Percentiles rank a stretch among this genome's conserved stretches.
These are phyloP conservation scores for Sycophila sp. DNA, from an alignment of 1,140 invertebrate genomes.

Conservation along the genomic window DNA sequence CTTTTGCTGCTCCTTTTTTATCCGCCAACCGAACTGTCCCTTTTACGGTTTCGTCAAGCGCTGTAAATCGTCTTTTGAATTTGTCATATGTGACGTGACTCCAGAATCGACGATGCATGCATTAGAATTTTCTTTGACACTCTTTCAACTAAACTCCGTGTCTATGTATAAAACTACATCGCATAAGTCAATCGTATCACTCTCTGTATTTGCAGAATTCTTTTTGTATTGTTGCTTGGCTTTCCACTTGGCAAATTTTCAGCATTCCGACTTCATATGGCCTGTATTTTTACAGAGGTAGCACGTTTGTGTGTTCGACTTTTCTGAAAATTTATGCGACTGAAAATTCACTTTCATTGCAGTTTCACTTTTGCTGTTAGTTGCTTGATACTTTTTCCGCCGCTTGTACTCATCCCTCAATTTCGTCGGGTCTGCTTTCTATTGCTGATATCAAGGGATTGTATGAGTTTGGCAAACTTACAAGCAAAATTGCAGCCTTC, in stretches of 20 bases:
- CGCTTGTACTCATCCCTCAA: not conserved
- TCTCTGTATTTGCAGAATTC: slow-evolving; percentile 1
- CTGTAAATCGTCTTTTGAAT: slow-evolving; percentile 31
- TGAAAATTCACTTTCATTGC: not conserved
- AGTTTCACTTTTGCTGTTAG: not conserved
- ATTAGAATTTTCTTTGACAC: not conserved
- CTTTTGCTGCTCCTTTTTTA: not conserved
- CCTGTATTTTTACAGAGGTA: not conserved
- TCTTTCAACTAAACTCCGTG: not conserved
- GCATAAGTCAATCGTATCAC: too few species aligned
- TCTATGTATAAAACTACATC: too few species aligned
- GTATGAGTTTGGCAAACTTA: slow-evolving; percentile 36
- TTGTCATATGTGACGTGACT: slow-evolving; percentile 38
- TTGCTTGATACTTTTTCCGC: not conserved
- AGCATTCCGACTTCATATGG: not conserved
- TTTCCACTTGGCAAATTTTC: not conserved
- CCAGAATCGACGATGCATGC: slow-evolving; percentile 36
- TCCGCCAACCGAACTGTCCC: not conserved
- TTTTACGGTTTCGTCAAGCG: not conserved
- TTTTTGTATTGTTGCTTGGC: too few species aligned
- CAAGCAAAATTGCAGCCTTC: slow-evolving; percentile 33
- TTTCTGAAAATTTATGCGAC: not conserved
- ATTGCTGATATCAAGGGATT: not conserved
- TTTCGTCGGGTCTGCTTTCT: not conserved
- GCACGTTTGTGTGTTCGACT: not conserved